These are phyloP conservation scores for Etheostoma nigrum DNA, from an alignment of 2,797 vertebrate species.

Conservation along the genomic window DNA sequence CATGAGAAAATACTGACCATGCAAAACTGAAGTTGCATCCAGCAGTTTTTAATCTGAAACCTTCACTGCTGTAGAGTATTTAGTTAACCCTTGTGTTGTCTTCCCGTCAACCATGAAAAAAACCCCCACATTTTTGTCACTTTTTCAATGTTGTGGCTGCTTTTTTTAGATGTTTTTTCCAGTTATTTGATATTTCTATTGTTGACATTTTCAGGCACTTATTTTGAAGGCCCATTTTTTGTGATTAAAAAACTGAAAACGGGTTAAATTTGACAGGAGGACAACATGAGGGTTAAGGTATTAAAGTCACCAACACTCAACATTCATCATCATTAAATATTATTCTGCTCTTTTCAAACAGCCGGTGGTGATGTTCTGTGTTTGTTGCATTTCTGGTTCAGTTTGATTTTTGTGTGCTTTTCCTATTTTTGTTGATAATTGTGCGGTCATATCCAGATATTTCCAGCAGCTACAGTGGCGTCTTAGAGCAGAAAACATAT, in stretches of 20 bases:
- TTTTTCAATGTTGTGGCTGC: too few relatives aligned
- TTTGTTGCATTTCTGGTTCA: not conserved
- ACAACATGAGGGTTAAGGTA: not conserved
- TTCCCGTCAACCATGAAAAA: too few relatives aligned
- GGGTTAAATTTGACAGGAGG: too few relatives aligned
- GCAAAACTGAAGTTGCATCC: slow-evolving; percentile 58
- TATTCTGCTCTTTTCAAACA: not conserved
- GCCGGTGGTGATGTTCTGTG: not conserved
- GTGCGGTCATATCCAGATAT: not conserved
- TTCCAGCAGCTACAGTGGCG: not conserved
- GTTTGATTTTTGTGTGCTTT: not conserved
- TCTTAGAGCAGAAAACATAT: not conserved
- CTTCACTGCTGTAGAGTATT: slow-evolving; percentile 2
- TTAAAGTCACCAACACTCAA: slow-evolving; percentile 1
- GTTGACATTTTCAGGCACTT: too few relatives aligned
- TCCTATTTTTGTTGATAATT: not conserved
- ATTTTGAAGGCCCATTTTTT: too few relatives aligned
- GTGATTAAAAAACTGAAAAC: too few relatives aligned
- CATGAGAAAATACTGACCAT: slow-evolving; percentile 28
- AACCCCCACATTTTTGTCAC: too few relatives aligned
- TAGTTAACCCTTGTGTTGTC: not conserved
- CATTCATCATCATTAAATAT: not conserved
- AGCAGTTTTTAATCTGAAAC: slow-evolving; percentile 28
- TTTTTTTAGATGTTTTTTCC: too few relatives aligned
- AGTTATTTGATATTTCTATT: too few relatives aligned